Base-by-base conservation (phyloP, 2,888 invertebrate species). In the Latrodectus elegans region DNA sequence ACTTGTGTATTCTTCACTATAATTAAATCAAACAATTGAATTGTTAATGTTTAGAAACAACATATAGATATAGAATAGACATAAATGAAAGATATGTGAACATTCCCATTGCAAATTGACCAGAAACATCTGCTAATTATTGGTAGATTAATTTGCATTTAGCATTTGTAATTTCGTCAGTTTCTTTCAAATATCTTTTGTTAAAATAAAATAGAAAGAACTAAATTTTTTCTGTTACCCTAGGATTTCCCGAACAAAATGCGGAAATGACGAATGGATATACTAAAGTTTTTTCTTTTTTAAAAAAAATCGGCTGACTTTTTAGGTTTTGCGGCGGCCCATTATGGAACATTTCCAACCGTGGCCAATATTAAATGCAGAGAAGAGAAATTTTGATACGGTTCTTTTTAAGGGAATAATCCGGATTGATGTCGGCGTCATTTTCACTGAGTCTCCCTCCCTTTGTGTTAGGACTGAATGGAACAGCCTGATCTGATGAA, bases 361-460 rank as follows among this genome's bases (percentile, higher is more conserved):
- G 60, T 60, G 10, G 14, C 60, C 6, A 60, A 60, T 60, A 60
- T 60, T 60, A 60, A 60, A 60, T n/a, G 60, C 60, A 60, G n/a
- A 60, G 60, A 60, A 60, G 14, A 60, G 60, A 15, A n/a, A 38
- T 38, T 60, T n/a, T 60, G 60, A 15, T 60, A 60, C 60, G 60
- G 60, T 60, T 60, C 60, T 60, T 60, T 60, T 60, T 60, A 60
- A 60, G 60, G 60, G 60, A 60, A 60, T 60, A 60, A 60, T 60
- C 60, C 60, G 4, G 14, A 60, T 60, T 15, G 60, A 60, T n/a
- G 60, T 12, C 60, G 60, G 60, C 60, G n/a, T 60, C 60, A 60
- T 60, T 60, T 15, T 6, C 60, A 60, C 14, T n/a, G n/a, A 60
- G 60, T 15, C 60, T 60, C 60, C 60, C n/a, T 60, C 10, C 60